Conservation (phyloP, 1,140 invertebrate species). For the Nylanderia fulva region DNA sequence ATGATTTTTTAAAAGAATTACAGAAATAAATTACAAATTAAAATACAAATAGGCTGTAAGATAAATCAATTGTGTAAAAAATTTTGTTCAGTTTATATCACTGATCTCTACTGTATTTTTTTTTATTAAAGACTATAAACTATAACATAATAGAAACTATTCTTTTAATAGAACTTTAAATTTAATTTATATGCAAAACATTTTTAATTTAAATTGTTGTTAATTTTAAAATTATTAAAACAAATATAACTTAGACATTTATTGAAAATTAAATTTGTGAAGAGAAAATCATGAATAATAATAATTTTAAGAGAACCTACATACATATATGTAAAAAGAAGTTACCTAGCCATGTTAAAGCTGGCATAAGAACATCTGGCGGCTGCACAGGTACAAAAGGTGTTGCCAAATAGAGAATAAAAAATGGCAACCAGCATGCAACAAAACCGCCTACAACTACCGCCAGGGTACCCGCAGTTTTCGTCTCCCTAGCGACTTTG, state of each 20-base stretch:
- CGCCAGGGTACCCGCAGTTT: constrained; percentile 96
- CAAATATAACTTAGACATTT: not conserved
- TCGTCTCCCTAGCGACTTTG: constrained; percentile 88
- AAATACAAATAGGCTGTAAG: not conserved
- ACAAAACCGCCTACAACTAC: constrained; percentile 97
- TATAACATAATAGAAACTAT: not conserved
- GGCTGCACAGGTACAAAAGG: constrained; percentile 88
- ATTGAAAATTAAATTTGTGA: not conserved
- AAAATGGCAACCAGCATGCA: constrained; percentile 96
- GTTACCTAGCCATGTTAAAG: constrained; percentile 95
- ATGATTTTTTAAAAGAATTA: not conserved
- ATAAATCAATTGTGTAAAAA: not conserved
- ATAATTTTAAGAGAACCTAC: not conserved
- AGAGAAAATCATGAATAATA: not conserved
- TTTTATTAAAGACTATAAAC: not conserved
- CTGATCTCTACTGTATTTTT: too few species aligned
- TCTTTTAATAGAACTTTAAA: not conserved
- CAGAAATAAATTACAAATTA: not conserved
- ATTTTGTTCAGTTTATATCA: constrained; percentile 7
- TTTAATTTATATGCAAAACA: not conserved
- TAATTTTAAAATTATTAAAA: not conserved
- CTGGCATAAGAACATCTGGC: constrained; percentile 88
- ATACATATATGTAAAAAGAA: not conserved
- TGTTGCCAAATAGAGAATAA: constrained; percentile 93
- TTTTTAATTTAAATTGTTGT: not conserved